These are phyloP conservation scores for Fulica atra DNA, from an alignment of 2,113 vertebrate species.

Conservation along the genomic window DNA sequence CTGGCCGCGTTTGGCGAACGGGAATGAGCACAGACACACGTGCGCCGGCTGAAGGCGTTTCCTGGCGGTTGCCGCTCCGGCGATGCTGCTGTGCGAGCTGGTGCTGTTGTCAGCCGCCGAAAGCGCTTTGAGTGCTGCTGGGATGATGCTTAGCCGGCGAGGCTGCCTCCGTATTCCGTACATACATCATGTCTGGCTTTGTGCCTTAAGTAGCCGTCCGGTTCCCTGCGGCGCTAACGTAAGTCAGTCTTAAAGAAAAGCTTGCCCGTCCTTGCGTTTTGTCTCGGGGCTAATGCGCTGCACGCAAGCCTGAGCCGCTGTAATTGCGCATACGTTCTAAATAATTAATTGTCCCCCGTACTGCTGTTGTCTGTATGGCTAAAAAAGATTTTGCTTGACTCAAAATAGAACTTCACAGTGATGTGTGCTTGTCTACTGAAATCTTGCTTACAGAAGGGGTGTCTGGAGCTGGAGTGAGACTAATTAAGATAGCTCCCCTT, in stretches of 20 bases:
- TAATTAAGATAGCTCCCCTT: neutral
- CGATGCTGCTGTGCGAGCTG: fast-evolving
- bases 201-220: neutral
- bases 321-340: neutral
- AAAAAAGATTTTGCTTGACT: neutral
- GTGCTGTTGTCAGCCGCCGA: fast-evolving
- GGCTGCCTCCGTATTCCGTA: neutral
- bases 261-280: neutral
- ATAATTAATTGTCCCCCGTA: neutral
- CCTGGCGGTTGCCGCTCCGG: fast-evolving
- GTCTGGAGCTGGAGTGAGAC: neutral
- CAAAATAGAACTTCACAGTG: neutral
- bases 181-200: neutral
- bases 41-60: neutral
- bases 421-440: neutral
- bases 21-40: neutral
- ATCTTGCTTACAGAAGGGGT: neutral
- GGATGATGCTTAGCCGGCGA: neutral
- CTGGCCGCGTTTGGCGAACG: fast-evolving
- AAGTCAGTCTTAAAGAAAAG: neutral
- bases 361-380: neutral
- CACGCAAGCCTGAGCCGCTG: neutral
- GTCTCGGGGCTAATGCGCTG: neutral
- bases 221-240: too few relatives aligned
- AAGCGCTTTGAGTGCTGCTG: neutral